These are phyloP conservation scores for Cephonodes hylas DNA, from an alignment of 2,888 invertebrate genomes.

Conservation along the genomic window DNA sequence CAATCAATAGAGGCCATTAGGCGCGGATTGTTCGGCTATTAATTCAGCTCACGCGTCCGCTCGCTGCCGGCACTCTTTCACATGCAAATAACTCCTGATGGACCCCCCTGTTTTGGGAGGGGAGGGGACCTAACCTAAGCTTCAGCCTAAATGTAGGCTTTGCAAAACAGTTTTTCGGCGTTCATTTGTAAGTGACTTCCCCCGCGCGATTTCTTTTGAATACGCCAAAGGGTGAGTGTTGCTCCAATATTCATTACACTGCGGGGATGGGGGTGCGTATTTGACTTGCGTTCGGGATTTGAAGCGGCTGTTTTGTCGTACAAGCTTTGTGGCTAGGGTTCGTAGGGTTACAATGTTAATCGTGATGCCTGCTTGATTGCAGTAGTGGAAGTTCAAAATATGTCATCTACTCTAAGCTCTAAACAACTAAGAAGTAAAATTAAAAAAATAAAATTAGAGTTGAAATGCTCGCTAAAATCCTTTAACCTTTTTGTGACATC, in stretches of 20 bases:
- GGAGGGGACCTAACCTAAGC: not conserved
- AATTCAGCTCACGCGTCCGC: slow-evolving; percentile 12
- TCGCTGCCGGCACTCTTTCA: slow-evolving; percentile 3
- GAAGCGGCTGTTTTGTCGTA: not conserved
- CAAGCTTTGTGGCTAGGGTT: not conserved
- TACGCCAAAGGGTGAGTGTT: not conserved
- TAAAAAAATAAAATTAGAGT: no score
- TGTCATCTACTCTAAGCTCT: no score
- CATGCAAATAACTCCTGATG: slow-evolving; percentile 6
- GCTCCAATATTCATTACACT: not conserved
- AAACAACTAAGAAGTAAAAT: no score
- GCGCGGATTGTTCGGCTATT: not conserved
- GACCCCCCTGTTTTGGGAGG: not conserved
- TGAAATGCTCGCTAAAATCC: no score
- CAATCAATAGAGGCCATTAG: slow-evolving; percentile 14
- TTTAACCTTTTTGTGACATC: no score
- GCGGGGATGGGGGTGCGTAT: not conserved
- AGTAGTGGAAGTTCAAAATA: no score
- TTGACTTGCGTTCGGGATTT: not conserved
- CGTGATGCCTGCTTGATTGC: no score
- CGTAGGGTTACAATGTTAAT: no score
- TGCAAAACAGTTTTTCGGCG: not conserved
- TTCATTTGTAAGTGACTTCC: not conserved
- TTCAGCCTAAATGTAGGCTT: not conserved
- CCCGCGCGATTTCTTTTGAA: not conserved